Percentiles rank a stretch among this genome's conserved stretches.
These are phyloP conservation scores for Brachionus rubens DNA, from an alignment of 1,140 invertebrate genomes.

Conservation along the genomic window DNA sequence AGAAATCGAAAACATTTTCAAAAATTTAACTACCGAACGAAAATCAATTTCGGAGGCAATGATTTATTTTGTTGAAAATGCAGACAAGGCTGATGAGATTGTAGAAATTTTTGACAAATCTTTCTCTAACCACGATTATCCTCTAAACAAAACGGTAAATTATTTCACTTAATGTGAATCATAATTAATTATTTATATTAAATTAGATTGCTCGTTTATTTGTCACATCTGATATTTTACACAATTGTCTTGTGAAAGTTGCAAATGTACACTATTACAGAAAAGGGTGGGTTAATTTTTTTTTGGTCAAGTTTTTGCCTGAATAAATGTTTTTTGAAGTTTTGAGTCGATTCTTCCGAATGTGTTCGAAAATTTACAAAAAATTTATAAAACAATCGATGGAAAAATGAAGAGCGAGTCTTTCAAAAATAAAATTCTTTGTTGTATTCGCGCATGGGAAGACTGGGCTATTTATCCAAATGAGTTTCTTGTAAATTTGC, in stretches of 20 bases:
- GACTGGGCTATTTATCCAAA: conserved; percentile 94
- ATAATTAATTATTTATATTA: no score
- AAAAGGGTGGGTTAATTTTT: conserved; percentile 68
- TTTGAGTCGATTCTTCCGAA: conserved; percentile 80
- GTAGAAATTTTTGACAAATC: conserved; percentile 83
- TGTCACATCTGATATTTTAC: conserved; percentile 91
- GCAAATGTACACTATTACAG: conserved; percentile 94
- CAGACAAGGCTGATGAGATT: conserved; percentile 92
- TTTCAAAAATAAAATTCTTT: conserved; percentile 76
- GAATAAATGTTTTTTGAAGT: conserved; percentile 56
- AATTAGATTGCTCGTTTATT: conserved; percentile 88
- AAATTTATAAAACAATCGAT: conserved; percentile 73
- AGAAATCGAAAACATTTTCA: conserved; percentile 82
- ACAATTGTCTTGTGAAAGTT: conserved; percentile 92
- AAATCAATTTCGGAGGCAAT: conserved; percentile 74
- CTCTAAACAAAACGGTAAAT: conserved; percentile 75
- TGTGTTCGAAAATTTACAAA: conserved; percentile 79
- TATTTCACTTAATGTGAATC: not conserved
- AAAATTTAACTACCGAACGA: conserved; percentile 80
- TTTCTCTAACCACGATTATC: conserved; percentile 73
- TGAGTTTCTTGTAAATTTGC: conserved; percentile 82
- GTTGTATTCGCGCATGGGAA: conserved; percentile 91
- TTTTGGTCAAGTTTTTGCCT: not conserved
- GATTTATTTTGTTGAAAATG: conserved; percentile 98
- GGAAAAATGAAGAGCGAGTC: conserved; percentile 60